These are phyloP conservation scores for Ariopsis seemanni DNA, from an alignment of 2,113 vertebrate species.

Conservation along the genomic window DNA sequence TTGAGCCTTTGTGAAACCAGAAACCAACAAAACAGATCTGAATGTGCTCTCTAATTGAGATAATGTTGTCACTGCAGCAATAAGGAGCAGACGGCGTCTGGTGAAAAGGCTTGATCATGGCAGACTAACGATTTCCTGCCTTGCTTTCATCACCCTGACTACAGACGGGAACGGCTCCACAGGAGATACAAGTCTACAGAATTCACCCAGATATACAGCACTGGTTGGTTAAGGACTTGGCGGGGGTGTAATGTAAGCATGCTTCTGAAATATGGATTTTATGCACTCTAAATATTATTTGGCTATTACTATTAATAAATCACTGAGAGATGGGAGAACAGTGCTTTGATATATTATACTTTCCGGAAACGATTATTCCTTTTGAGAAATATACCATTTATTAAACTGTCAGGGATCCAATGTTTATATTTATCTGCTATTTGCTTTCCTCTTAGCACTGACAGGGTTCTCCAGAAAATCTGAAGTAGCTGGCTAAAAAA, in stretches of 20 bases:
- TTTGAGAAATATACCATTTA: conserved; percentile 5
- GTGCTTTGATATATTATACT: background rate
- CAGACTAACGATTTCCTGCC: conserved; percentile 17
- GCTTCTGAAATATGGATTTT: background rate
- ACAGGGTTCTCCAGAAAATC: too few species aligned
- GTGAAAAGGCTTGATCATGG: conserved; percentile 17
- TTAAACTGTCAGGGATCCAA: conserved; percentile 19
- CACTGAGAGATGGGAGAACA: background rate
- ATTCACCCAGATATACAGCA: background rate
- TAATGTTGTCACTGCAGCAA: background rate
- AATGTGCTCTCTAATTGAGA: background rate
- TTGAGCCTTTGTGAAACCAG: background rate
- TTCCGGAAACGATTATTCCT: conserved; percentile 11
- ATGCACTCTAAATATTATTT: background rate
- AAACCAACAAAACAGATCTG: background rate
- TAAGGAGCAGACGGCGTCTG: conserved; percentile 11
- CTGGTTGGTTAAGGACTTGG: background rate
- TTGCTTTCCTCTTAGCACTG: background rate
- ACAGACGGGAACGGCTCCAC: background rate
- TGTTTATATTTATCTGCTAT: background rate
- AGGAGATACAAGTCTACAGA: conserved; percentile 11
- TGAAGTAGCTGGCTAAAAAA: too few species aligned
- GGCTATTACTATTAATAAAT: background rate
- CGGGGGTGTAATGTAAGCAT: conserved; percentile 5
- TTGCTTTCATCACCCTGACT: conserved; percentile 10